phyloP scores from a whole-genome alignment of 2,113 vertebrate genomes.

The Eudorcas thomsonii region DNA sequence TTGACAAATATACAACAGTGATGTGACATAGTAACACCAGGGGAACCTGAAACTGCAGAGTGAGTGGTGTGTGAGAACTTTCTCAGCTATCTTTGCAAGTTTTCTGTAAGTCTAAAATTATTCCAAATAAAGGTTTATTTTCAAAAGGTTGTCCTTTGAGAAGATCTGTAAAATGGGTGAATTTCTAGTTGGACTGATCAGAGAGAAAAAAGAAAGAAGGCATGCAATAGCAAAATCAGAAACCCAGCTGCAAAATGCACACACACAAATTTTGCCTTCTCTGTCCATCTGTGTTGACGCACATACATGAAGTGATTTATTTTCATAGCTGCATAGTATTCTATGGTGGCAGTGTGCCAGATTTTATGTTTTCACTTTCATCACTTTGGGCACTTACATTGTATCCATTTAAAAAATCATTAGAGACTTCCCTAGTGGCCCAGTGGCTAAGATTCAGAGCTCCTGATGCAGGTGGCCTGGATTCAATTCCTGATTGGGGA shows the following conservation, averaged over 20 bases:
- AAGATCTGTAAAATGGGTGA: not conserved
- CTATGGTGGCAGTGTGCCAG: not conserved
- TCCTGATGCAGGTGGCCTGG: not conserved
- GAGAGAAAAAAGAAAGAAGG: not conserved
- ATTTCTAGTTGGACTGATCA: not conserved
- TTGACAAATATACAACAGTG: not conserved
- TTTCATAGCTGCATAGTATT: not conserved
- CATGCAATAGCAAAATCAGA: not conserved
- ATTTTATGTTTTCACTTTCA: not conserved
- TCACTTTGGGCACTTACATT: not conserved
- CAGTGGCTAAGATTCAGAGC: not conserved
- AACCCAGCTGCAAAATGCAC: not conserved
- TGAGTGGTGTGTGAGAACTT: not conserved
- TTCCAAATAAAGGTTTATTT: not conserved
- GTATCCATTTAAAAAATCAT: not conserved
- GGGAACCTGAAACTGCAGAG: not conserved
- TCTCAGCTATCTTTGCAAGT: not conserved
- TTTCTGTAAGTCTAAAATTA: not conserved
- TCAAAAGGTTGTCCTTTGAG: not conserved
- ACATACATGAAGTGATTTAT: not conserved
- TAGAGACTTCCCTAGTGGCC: not conserved
- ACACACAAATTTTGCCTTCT: not conserved
- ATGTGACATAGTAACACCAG: not conserved
- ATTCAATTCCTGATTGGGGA: not conserved
- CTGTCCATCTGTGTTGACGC: not conserved